These are phyloP conservation scores for Diprion similis DNA, from an alignment of 1,140 invertebrate genomes.

Conservation along the genomic window DNA sequence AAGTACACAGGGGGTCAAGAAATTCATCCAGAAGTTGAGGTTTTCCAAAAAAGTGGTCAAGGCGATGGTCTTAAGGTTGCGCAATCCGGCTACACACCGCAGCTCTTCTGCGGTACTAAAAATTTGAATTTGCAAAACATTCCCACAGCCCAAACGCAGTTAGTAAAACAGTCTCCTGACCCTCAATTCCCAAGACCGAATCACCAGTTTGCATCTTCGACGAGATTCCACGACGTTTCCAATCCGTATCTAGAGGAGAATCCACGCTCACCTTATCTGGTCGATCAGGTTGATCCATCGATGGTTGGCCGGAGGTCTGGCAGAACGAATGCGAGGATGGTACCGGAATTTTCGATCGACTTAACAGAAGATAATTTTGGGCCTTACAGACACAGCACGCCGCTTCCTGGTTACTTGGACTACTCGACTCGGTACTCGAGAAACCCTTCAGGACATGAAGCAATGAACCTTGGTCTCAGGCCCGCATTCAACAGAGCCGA, in stretches of 20 bases:
- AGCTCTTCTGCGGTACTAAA: neutral
- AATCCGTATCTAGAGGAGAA: neutral
- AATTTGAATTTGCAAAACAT: neutral
- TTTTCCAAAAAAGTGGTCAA: neutral
- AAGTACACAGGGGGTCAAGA: neutral
- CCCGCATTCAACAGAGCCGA: neutral
- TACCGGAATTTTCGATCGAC: neutral
- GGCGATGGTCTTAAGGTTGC: neutral
- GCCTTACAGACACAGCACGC: slow-evolving; percentile 11
- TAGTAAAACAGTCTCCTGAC: neutral
- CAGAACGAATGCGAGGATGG: neutral
- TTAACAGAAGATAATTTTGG: neutral
- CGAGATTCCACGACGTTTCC: neutral
- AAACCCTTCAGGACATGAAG: slow-evolving; percentile 10
- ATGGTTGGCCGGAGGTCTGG: neutral
- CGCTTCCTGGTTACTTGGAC: slow-evolving; percentile 24
- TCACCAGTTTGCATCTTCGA: neutral
- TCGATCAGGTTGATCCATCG: neutral
- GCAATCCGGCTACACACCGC: neutral
- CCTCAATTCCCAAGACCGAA: neutral
- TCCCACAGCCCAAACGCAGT: neutral
- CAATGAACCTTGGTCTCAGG: neutral
- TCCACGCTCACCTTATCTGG: neutral
- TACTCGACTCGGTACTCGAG: slow-evolving; percentile 9
- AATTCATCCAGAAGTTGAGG: neutral